Evolutionary conservation across 2,113 vertebrate genomes (phyloP).

Genomic region (Toxotes jaculatrix): DNA sequence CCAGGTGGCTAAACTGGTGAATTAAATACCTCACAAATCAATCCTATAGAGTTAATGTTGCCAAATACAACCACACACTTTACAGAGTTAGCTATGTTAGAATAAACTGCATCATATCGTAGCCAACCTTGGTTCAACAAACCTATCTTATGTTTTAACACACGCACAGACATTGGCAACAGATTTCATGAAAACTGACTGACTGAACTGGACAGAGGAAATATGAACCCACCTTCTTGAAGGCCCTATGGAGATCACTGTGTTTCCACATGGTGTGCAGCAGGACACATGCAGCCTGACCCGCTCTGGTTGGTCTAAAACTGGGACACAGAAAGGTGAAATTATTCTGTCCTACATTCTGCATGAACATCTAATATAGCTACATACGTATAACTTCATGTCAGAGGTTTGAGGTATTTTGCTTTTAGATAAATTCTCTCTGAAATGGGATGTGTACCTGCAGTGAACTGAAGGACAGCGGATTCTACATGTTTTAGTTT

Average conservation of each 20-base stretch:
- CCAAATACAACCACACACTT: not conserved
- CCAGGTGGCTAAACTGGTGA: not conserved
- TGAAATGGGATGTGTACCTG: not conserved
- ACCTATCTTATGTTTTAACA: not conserved
- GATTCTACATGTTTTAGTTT: no score
- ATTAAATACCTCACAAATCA: not conserved
- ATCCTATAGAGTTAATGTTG: not conserved
- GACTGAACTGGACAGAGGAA: not conserved
- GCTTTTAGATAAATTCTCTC: not conserved
- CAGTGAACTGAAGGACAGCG: no score
- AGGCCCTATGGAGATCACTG: conserved; percentile 85
- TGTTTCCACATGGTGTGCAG: conserved; percentile 91
- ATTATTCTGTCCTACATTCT: not conserved
- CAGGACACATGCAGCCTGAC: conserved; percentile 87
- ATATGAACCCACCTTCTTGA: conserved; percentile 87
- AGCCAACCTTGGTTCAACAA: no score
- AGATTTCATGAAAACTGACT: not conserved
- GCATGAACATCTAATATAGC: not conserved
- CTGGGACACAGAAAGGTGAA: conserved; percentile 62
- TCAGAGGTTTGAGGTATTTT: not conserved
- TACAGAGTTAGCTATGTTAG: no score
- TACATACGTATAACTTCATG: not conserved
- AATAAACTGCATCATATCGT: not conserved
- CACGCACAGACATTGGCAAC: not conserved
- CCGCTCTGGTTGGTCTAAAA: conserved; percentile 80